Conservation (phyloP, 2,113 vertebrate species). For the Bostrychus sinensis region DNA sequence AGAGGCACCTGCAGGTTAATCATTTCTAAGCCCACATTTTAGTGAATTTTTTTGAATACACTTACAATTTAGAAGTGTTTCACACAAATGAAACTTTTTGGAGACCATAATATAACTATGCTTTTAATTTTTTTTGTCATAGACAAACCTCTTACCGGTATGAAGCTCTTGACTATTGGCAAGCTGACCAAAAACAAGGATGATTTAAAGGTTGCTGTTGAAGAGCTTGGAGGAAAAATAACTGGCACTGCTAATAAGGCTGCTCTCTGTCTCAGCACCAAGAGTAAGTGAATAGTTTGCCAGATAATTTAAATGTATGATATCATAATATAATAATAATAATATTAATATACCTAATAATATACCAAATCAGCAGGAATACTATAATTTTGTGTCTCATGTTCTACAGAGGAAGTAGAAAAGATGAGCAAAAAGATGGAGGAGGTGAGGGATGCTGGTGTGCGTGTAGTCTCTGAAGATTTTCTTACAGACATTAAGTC, state of each 20-base stretch:
- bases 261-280: constrained; percentile 89
- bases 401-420: constrained; percentile 90
- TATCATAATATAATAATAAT: too few relatives aligned
- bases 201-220: constrained; percentile 86
- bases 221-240: constrained; percentile 91
- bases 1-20: constrained; percentile 81
- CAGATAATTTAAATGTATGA: background rate
- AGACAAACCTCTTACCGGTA: constrained; percentile 90
- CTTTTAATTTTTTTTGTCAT: background rate
- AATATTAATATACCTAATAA: too few relatives aligned
- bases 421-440: constrained; percentile 99
- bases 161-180: constrained; percentile 89
- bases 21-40: too few relatives aligned
- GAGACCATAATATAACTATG: too few relatives aligned
- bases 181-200: constrained; percentile 93
- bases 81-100: too few relatives aligned
- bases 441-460: constrained; percentile 86
- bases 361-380: background rate
- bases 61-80: too few relatives aligned
- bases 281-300: constrained; percentile 81
- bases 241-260: constrained; percentile 86
- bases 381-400: background rate
- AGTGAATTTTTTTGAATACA: too few relatives aligned
- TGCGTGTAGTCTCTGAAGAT: constrained; percentile 89
- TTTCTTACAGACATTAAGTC: constrained; percentile 87